Base-by-base conservation (phyloP, 1,140 invertebrate genomes). In the Lutraria rhynchaena region DNA sequence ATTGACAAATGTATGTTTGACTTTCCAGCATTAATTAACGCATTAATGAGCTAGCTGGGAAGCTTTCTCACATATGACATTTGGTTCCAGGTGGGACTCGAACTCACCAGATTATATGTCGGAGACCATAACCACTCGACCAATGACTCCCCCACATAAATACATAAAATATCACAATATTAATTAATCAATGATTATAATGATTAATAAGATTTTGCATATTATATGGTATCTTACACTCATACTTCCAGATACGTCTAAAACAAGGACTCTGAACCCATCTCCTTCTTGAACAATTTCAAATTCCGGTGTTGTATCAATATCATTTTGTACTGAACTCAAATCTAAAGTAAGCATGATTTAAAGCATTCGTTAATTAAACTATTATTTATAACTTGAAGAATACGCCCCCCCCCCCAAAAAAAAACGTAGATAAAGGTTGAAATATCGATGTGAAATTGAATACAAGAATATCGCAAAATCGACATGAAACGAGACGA, bases 201-300 rank as follows among this genome's bases (percentile, higher is more conserved):
- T 53, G 51, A 5, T 4, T 3, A 4, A 19, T n/a, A n/a, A 53
- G 19, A 46, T 53, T n/a, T 53, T 53, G 3, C 24, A n/a, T n/a
- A 7, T 53, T 53, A 19, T 58, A 29, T 24, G 3, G 33, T 29
- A 58, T 24, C 15, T 27, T 27, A 27, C 24, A 53, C 19, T 17
- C 57, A 60, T 60, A 35, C 57, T 60, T 33, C 57, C 57, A 9
- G 57, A 60, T 4, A 35, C 24, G 31, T 60, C 57, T 0, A 60
- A n/a, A 3, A 60, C 57, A 35, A 60, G 37, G 13, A 60, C 57
- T 15, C 29, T 29, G 17, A 35, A 60, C 15, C 57, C 17, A 9
- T n/a, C 24, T 35, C 29, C n/a, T 33, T 60, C 57, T 33, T 60
- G 57, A 9, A 60, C 37, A 5, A 60, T 27, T 24, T 60, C 57